A percentile compares a stretch with the other conserved stretches of the same genome.
Conservation (phyloP, 2,113 vertebrate species). For the Semnornis frantzii region DNA sequence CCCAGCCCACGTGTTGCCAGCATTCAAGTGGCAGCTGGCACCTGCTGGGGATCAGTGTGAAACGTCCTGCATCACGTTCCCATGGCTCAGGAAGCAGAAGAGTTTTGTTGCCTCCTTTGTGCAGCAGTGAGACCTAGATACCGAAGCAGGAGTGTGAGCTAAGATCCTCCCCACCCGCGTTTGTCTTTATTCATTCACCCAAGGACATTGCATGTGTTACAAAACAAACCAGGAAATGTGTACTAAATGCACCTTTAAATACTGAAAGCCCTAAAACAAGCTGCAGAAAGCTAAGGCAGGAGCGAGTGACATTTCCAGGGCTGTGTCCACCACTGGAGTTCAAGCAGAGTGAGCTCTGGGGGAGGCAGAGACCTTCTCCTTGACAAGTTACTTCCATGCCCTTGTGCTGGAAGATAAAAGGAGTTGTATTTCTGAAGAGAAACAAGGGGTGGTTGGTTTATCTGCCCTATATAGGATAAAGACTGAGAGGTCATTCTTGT, state of each 20-base stretch:
- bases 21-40: neutral
- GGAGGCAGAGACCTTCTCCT: neutral
- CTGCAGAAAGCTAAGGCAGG: neutral
- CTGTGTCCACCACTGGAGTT: accelerated
- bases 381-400: neutral
- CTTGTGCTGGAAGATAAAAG: neutral
- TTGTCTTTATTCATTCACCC: slow-evolving; percentile 34
- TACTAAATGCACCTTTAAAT: neutral
- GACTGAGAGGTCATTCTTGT: neutral
- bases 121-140: neutral
- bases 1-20: neutral
- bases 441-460: neutral
- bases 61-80: neutral
- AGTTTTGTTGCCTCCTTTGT: neutral
- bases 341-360: neutral
- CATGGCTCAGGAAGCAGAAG: neutral
- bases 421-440: neutral
- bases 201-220: neutral
- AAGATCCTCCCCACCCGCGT: neutral
- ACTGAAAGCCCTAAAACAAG: neutral
- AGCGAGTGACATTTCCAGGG: neutral
- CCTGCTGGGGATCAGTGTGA: neutral
- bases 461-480: neutral
- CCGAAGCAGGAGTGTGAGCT: neutral
- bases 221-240: neutral